phyloP scores from a whole-genome alignment of 1,140 invertebrate genomes.

The Cydia splendana region DNA sequence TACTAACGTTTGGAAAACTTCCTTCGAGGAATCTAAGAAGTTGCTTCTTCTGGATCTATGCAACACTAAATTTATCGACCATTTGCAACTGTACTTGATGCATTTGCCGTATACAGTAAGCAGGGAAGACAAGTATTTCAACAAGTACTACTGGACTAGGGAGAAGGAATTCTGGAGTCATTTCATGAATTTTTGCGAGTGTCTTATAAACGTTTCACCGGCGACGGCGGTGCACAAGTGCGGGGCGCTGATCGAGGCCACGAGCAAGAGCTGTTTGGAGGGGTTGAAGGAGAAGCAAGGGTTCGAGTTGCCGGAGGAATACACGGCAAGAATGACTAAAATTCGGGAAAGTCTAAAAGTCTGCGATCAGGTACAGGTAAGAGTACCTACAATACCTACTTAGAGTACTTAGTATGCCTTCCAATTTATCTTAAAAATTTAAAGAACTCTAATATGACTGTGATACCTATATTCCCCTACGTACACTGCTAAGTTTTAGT shows the following conservation, averaged over 20 bases:
- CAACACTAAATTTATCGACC: conserved; percentile 62
- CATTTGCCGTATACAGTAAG: conserved; percentile 57
- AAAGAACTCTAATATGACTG: neutral
- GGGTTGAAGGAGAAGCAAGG: conserved; percentile 57
- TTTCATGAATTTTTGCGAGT: conserved; percentile 59
- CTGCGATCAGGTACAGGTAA: conserved; percentile 49
- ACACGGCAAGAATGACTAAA: conserved; percentile 49
- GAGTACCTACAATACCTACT: conserved; percentile 32
- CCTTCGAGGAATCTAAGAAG: conserved; percentile 64
- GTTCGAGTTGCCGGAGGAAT: conserved; percentile 59
- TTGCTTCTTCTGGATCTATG: conserved; percentile 64
- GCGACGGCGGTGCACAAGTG: conserved; percentile 60
- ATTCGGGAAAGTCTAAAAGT: conserved; percentile 56
- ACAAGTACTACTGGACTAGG: conserved; percentile 69
- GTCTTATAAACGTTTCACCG: conserved; percentile 63
- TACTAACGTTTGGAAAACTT: conserved; percentile 58
- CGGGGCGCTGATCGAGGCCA: conserved; percentile 60
- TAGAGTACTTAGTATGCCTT: conserved; percentile 38
- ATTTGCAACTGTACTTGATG: conserved; percentile 60
- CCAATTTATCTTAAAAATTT: neutral
- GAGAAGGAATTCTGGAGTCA: conserved; percentile 68
- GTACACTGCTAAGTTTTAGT: neutral
- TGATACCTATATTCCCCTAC: too few relatives aligned
- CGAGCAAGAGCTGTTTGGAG: conserved; percentile 59
- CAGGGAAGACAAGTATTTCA: conserved; percentile 51